phyloP scores from a whole-genome alignment of 2,797 vertebrate genomes.

The Notolepis coatsorum region DNA sequence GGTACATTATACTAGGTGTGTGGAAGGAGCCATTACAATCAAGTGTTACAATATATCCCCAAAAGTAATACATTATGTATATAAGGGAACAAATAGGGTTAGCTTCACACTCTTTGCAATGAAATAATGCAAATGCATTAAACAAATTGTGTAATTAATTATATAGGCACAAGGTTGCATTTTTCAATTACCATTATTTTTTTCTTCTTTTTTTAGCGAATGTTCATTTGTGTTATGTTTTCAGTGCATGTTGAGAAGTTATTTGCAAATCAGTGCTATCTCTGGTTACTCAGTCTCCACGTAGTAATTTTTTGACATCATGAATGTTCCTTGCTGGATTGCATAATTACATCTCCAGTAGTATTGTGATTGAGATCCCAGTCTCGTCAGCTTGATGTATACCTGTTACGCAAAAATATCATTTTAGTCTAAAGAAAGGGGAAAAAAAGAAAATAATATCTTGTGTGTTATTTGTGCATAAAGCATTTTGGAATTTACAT shows the following conservation, averaged over 20 bases:
- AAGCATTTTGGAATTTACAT: constrained; percentile 76
- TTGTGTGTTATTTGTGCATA: constrained; percentile 82
- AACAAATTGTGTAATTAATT: constrained; percentile 20
- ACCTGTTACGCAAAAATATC: constrained; percentile 80
- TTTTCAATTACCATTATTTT: constrained; percentile 30
- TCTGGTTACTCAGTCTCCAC: constrained; percentile 68
- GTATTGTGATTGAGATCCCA: constrained; percentile 83
- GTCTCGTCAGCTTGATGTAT: constrained; percentile 84
- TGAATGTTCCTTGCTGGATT: constrained; percentile 83
- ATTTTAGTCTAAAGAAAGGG: constrained; percentile 77
- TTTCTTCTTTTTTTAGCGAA: no score
- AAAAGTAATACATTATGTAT: constrained; percentile 37
- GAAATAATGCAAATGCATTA: background rate
- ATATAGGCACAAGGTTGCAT: constrained; percentile 58
- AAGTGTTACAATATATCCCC: constrained; percentile 24
- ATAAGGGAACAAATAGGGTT: constrained; percentile 20
- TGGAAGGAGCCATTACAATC: constrained; percentile 4
- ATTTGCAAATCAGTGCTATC: constrained; percentile 66
- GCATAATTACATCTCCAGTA: constrained; percentile 78
- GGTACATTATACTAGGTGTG: background rate
- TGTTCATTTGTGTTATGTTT: constrained; percentile 61
- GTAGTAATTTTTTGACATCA: constrained; percentile 80
- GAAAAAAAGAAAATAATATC: constrained; percentile 53
- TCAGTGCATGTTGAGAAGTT: constrained; percentile 83
- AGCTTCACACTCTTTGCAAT: background rate